Evolutionary conservation across 2,888 invertebrate genomes (phyloP), one percentile per base, ranked within the genome.

Genomic region (Elmis aenea): DNA sequence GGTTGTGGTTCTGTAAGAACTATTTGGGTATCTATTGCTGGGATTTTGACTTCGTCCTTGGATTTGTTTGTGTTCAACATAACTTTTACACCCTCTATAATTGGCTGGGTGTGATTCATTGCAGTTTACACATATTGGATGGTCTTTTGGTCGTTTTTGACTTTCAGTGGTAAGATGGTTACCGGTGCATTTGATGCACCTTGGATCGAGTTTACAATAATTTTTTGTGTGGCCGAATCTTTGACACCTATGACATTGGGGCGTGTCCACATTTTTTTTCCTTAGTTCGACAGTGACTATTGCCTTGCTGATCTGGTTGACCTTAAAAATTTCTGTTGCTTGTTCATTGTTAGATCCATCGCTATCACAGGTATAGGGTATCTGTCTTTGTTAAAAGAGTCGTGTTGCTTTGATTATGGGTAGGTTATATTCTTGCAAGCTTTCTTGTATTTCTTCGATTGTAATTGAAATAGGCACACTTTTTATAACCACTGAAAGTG

Each of bases 201-300:
- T 11, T 34, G n/a, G n/a, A n/a, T n/a, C n/a, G n/a, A n/a, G n/a
- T n/a, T n/a, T n/a, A n/a, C n/a, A n/a, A n/a, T n/a, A 34, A 21
- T 33, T 33, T 11, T 28, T 33, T 24, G 33, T 34, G 15, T 34
- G 34, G 18, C 34, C 28, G 14, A 18, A 34, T 21, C 18, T 26
- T 21, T 34, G 34, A 9, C 34, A 34, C 18, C 13, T n/a, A n/a
- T 23, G n/a, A n/a, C 23, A 23, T 23, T 23, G 23, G 5, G 5
- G 23, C 3, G 10, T 23, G n/a, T n/a, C 10, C 3, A 9, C 10
- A n/a, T n/a, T 23, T n/a, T n/a, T n/a, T 23, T n/a, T 4, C 4
- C 23, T 3, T 5, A 10, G 23, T 10, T 23, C 23, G 4, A 23
- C 23, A 9, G n/a, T 5, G 5, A 23, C n/a, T 5, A 23, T 23